Conservation (phyloP, 2,888 invertebrate species). For the Drosophila nr. fundita region DNA sequence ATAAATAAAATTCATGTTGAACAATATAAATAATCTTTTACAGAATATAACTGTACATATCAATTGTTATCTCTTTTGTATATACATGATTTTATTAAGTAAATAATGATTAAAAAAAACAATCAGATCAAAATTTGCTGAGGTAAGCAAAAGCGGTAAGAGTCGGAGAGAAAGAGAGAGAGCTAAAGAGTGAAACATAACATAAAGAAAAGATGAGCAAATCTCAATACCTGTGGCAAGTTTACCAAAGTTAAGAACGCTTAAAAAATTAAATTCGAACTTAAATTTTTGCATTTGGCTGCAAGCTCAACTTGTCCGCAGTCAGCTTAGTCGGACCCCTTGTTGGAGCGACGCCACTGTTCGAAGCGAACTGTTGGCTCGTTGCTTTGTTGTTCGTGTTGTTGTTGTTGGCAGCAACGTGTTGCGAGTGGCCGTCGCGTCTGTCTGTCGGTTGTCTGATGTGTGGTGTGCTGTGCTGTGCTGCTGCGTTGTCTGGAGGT, state of each 20-base stretch:
- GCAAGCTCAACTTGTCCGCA: neutral
- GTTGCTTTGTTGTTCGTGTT: constrained; percentile 1
- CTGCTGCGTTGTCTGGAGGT: constrained; percentile 32
- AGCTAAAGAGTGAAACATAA: neutral
- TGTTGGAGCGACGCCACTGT: constrained; percentile 31
- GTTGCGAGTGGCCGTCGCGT: constrained; percentile 42
- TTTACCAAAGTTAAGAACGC: neutral
- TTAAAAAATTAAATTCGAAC: neutral
- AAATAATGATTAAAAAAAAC: too few relatives aligned
- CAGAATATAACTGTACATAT: too few relatives aligned
- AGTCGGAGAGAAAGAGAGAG: too few relatives aligned
- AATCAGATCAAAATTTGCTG: too few relatives aligned
- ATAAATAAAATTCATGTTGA: too few relatives aligned
- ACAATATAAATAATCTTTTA: too few relatives aligned
- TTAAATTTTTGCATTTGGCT: neutral
- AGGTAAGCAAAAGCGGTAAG: too few relatives aligned
- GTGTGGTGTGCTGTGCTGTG: constrained; percentile 26
- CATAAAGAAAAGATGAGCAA: neutral
- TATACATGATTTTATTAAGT: too few relatives aligned
- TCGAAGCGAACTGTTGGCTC: constrained; percentile 21
- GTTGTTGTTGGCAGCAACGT: constrained; percentile 48
- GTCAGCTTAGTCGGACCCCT: neutral
- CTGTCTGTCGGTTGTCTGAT: neutral
- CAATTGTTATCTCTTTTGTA: too few relatives aligned
- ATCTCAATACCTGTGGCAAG: neutral